Base-by-base conservation (phyloP, 2,797 vertebrate genomes). In the Siniperca undulata region DNA sequence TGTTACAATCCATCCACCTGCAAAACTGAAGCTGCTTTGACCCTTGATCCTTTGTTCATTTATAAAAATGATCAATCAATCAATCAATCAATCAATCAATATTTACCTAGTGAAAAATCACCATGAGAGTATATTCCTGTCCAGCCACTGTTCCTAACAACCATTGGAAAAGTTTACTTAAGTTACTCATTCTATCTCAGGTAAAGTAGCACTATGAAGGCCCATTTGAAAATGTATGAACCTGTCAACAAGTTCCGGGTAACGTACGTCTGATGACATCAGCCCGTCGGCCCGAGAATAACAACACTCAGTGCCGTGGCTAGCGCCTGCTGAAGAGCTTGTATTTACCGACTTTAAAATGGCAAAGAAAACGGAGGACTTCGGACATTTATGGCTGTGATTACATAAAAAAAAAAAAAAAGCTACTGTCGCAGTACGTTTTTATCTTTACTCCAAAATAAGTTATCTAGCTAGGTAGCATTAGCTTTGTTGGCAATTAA, bases 161-260 rank as follows among this genome's bases (percentile, higher is more conserved):
- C 13, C 4, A 19, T 2, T 59, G n/a, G 7, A 38, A 40, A 42
- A 1, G 27, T 48, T 56, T 55, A 30, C 30, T 30, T 30, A 30
- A 30, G 30, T 30, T 30, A 30, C 3, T 30, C 30, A 30, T 13
- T 12, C 5, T 34, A 1, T 53, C 20, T n/a, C 2, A 3, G 55
- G 6, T 64, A 16, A 19, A 27, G 1, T 3, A 24, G 34, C 8
- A 1, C 12, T 3, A 2, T 12, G 20, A 8, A 5, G 2, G 13
- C 24, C 4, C 27, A 52, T 53, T 24, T 73, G 48, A 46, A 67
- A 65, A 19, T 44, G 1, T 3, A 9, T 12, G 13, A n/a, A 68
- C 22, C 50, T 69, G 56, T 80, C 20, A 83, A 85, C 71, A 36
- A 83, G 14, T 93, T 94, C 93, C 93, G 94, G 91, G 93, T 92